phyloP scores from a whole-genome alignment of 1,140 invertebrate genomes.

The Oreohelix idahoensis region DNA sequence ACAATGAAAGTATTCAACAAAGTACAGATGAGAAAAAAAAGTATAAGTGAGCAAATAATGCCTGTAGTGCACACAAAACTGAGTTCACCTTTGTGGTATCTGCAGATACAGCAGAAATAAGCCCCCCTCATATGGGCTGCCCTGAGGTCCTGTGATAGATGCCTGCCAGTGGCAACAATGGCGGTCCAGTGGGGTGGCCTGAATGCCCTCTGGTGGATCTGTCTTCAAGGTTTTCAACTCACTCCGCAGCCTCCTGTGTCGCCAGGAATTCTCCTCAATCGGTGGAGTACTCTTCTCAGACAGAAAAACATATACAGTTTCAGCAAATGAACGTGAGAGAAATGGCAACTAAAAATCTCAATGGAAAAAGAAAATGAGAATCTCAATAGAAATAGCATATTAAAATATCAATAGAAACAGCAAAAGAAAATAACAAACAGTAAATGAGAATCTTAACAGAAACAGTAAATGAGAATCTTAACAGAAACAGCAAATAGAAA shows the following conservation, averaged over 20 bases:
- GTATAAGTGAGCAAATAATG: too few relatives aligned
- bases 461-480: too few relatives aligned
- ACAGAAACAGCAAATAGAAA: too few relatives aligned
- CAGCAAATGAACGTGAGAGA: too few relatives aligned
- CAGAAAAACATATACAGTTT: neutral
- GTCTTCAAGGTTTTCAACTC: conserved; percentile 74
- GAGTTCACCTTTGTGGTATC: conserved; percentile 82
- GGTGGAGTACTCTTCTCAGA: conserved; percentile 67
- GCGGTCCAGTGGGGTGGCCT: conserved; percentile 86
- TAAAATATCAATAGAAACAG: too few relatives aligned
- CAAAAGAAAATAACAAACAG: too few relatives aligned
- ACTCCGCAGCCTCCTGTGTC: conserved; percentile 68
- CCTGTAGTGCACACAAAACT: neutral
- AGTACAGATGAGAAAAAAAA: too few relatives aligned
- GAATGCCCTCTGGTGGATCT: conserved; percentile 92
- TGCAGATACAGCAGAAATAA: conserved; percentile 82
- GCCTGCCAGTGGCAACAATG: conserved; percentile 74
- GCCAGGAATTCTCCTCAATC: conserved; percentile 71
- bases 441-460: too few relatives aligned
- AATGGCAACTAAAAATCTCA: too few relatives aligned
- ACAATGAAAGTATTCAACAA: too few relatives aligned
- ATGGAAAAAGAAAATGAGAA: too few relatives aligned
- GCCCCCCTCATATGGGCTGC: conserved; percentile 77
- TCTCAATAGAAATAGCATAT: too few relatives aligned
- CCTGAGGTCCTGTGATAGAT: conserved; percentile 71